A percentile compares a stretch with the other conserved stretches of the same genome.
These are phyloP conservation scores for Mus spretus DNA, from an alignment of 2,797 vertebrate species.

Conservation along the genomic window DNA sequence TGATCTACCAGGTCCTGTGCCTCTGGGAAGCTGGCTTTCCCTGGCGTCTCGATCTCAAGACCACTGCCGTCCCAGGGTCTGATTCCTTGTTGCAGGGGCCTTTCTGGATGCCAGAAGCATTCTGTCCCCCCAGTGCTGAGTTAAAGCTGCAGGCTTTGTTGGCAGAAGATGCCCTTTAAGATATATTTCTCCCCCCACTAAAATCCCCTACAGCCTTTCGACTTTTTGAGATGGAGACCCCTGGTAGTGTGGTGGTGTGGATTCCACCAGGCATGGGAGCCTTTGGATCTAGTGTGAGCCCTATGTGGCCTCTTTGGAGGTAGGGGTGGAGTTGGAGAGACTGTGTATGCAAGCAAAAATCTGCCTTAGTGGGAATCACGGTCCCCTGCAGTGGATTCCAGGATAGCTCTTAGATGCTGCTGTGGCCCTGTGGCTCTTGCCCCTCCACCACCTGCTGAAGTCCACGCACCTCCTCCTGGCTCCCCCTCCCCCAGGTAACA, in stretches of 20 bases:
- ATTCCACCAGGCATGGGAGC: background rate
- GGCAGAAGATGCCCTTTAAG: background rate
- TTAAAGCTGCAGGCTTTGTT: background rate
- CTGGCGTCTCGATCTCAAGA: accelerated
- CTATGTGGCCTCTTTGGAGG: background rate
- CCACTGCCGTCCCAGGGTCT: no score
- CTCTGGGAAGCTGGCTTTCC: background rate
- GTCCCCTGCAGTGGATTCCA: background rate
- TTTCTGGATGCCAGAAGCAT: background rate
- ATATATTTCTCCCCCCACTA: background rate
- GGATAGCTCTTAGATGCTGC: background rate
- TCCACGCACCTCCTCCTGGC: background rate
- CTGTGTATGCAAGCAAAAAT: background rate
- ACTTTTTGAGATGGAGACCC: background rate
- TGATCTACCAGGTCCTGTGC: background rate
- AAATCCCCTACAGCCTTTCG: background rate
- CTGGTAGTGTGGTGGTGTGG: background rate
- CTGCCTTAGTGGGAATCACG: background rate
- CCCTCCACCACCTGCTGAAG: background rate
- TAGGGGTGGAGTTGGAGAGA: background rate
- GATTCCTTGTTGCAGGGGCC: no score
- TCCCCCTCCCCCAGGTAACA: conserved; percentile 50
- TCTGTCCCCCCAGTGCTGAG: background rate
- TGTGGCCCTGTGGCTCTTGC: background rate
- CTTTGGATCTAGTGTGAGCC: background rate